Percentiles rank a stretch among this genome's conserved stretches.
phyloP scores from a whole-genome alignment of 2,888 invertebrate genomes.

The Drepanosiphum platanoidis region DNA sequence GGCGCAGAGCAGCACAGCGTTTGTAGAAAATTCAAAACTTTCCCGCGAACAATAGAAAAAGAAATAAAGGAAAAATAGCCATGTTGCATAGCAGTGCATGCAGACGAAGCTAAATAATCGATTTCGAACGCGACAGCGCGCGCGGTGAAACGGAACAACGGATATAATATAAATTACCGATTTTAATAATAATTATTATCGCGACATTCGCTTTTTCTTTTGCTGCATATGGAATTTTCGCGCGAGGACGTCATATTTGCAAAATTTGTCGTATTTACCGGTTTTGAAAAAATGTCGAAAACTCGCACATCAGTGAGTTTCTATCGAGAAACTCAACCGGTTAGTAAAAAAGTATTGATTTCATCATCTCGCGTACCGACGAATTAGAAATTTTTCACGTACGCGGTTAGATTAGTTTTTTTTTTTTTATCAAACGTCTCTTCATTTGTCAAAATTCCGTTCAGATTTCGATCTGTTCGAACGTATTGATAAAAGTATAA shows the following conservation, averaged over 20 bases:
- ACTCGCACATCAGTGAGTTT: conserved; percentile 20
- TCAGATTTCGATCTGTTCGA: too few relatives aligned
- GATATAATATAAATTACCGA: conserved; percentile 8
- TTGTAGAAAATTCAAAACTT: conserved; percentile 27
- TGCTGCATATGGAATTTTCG: conserved; percentile 12
- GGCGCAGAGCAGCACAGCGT: neutral
- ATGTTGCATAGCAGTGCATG: neutral
- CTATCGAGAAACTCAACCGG: conserved; percentile 49
- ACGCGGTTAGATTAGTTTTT: too few relatives aligned
- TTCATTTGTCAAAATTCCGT: too few relatives aligned
- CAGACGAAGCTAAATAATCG: conserved; percentile 14
- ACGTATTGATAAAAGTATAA: too few relatives aligned
- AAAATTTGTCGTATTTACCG: conserved; percentile 25
- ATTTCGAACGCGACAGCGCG: neutral
- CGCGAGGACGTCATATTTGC: neutral
- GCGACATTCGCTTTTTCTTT: conserved; percentile 57
- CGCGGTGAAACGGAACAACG: conserved; percentile 38
- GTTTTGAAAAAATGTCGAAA: conserved; percentile 53
- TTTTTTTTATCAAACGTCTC: too few relatives aligned
- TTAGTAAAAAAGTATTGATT: neutral
- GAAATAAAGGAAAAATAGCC: neutral
- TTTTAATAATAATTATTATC: conserved; percentile 39
- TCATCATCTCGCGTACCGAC: neutral
- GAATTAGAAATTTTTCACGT: conserved; percentile 1
- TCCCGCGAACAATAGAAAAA: conserved; percentile 12